Conservation (phyloP, 2,888 invertebrate genomes). For the Lydus trimaculatus region DNA sequence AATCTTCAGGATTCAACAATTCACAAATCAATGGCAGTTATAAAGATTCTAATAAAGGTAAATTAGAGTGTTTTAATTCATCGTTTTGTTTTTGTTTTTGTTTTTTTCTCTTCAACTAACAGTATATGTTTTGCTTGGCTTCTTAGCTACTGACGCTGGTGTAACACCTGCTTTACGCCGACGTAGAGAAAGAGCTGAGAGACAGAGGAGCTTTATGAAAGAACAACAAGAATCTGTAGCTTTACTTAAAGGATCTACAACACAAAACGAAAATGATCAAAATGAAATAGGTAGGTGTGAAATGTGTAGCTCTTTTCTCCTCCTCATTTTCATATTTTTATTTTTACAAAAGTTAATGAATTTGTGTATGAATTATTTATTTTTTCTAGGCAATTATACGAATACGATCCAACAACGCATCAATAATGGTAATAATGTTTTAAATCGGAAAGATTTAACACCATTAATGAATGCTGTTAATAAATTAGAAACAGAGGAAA, state of each 20-base stretch:
- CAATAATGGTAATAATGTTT: slow-evolving; percentile 66
- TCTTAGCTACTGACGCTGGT: slow-evolving; percentile 68
- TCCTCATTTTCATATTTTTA: background rate
- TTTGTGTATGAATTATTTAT: background rate
- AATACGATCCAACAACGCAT: slow-evolving; percentile 67
- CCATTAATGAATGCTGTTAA: slow-evolving; percentile 66
- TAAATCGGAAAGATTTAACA: slow-evolving; percentile 65
- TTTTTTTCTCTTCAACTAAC: too few relatives aligned
- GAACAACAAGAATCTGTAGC: slow-evolving; percentile 78
- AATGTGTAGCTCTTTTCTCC: background rate
- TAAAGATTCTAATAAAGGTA: slow-evolving; percentile 66
- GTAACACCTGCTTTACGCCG: slow-evolving; percentile 82
- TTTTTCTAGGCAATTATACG: slow-evolving; percentile 65
- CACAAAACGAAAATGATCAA: slow-evolving; percentile 45
- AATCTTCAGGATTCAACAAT: slow-evolving; percentile 64
- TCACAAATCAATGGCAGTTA: slow-evolving; percentile 65
- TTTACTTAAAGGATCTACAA: slow-evolving; percentile 61
- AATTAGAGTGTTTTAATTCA: slow-evolving; percentile 30
- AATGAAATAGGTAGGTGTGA: slow-evolving; percentile 52
- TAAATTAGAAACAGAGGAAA: slow-evolving; percentile 64
- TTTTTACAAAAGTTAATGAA: background rate
- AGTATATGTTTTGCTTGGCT: background rate
- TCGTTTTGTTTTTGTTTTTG: slow-evolving; percentile 16
- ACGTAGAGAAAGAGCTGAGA: slow-evolving; percentile 81
- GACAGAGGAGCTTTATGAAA: slow-evolving; percentile 83